phyloP scores from a whole-genome alignment of 2,888 invertebrate species.

The Synergus itoensis region DNA sequence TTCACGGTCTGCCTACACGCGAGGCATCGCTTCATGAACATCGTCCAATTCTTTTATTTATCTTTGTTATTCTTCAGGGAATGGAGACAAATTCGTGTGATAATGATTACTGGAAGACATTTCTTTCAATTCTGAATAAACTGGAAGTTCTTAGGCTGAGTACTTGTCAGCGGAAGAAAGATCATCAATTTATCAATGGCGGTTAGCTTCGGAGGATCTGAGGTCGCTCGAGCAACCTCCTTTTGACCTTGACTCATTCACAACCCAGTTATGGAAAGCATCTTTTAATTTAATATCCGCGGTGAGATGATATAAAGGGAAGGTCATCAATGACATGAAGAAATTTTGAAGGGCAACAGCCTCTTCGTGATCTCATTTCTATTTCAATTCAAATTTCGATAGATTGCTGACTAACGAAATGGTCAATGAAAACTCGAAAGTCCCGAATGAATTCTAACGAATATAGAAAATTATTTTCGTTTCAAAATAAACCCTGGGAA shows the following conservation, averaged over 20 bases:
- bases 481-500: too few relatives aligned
- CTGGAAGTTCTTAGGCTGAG: not conserved
- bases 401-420: too few relatives aligned
- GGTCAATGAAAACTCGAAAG: too few relatives aligned
- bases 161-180: not conserved
- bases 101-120: not conserved
- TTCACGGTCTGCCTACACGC: slow-evolving; percentile 30
- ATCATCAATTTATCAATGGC: too few relatives aligned
- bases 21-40: not conserved
- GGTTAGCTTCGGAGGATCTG: not conserved
- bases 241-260: not conserved
- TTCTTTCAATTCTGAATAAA: not conserved
- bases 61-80: slow-evolving; percentile 1
- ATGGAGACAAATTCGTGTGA: not conserved
- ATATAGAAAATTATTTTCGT: too few relatives aligned
- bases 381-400: too few relatives aligned
- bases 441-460: too few relatives aligned
- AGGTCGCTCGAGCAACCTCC: not conserved
- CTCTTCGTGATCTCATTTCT: too few relatives aligned
- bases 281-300: too few relatives aligned
- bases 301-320: not conserved
- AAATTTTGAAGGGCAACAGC: too few relatives aligned
- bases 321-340: slow-evolving; percentile 20
- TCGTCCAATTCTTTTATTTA: not conserved
- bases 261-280: too few relatives aligned